These are phyloP conservation scores for Anthopleura sola DNA, from an alignment of 64 coral and sea anemone genomes.

Conservation along the genomic window DNA sequence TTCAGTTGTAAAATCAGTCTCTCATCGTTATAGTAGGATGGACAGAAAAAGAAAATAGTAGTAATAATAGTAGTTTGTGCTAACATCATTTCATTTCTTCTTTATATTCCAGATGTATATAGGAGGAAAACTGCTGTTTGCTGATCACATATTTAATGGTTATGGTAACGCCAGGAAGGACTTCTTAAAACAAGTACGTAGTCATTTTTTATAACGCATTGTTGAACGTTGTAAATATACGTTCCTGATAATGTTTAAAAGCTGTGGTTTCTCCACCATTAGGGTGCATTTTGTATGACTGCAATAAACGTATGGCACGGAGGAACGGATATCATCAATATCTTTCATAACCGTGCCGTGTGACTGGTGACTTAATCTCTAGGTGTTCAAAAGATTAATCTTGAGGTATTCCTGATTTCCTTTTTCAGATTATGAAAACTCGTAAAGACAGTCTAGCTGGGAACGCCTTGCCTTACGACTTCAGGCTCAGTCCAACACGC, in stretches of 20 bases:
- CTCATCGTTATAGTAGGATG: no score
- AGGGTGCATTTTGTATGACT: not conserved
- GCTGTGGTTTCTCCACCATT: no score
- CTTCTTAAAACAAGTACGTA: slow-evolving; percentile 91
- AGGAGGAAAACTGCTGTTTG: slow-evolving; percentile 86
- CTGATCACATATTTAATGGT: slow-evolving; percentile 98
- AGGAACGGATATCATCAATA: no score
- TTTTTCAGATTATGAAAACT: slow-evolving; percentile 77
- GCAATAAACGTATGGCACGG: no score
- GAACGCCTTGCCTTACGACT: slow-evolving; percentile 79
- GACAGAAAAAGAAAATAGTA: no score
- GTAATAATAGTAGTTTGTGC: not conserved
- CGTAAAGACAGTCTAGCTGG: slow-evolving; percentile 84
- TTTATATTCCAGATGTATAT: slow-evolving; percentile 74
- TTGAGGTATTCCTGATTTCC: not conserved
- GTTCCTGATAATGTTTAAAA: no score
- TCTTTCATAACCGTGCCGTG: no score
- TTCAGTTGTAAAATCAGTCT: no score
- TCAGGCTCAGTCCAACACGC: slow-evolving; percentile 81
- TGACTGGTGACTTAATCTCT: no score
- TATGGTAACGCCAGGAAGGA: slow-evolving; percentile 96
- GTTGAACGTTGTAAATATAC: no score
- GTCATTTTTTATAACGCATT: no score
- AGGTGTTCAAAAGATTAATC: no score
- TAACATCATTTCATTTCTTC: not conserved